These are phyloP conservation scores for Sula dactylatra DNA, from an alignment of 2,113 vertebrate genomes.

Conservation along the genomic window DNA sequence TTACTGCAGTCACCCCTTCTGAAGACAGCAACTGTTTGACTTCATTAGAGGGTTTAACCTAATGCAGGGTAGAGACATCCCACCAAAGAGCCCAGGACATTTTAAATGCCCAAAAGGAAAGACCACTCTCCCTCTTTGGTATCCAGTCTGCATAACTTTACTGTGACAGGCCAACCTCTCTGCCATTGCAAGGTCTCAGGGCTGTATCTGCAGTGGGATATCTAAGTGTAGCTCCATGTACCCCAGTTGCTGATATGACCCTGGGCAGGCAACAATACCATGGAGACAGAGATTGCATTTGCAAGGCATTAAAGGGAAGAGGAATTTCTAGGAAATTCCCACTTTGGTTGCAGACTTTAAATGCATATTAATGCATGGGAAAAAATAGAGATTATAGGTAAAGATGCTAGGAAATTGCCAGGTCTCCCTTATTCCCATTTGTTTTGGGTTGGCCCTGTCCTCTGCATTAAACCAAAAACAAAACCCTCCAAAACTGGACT, in stretches of 20 bases:
- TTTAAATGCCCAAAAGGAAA: background rate
- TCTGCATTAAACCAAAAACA: background rate
- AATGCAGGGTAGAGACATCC: background rate
- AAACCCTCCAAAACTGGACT: background rate
- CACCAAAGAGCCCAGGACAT: background rate
- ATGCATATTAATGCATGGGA: background rate
- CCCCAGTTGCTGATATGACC: background rate
- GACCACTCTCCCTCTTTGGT: background rate
- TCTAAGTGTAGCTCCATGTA: background rate
- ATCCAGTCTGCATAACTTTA: fast-evolving
- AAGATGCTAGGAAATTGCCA: background rate
- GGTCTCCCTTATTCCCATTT: background rate
- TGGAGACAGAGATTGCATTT: background rate
- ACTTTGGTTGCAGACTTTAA: background rate
- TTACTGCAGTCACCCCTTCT: background rate
- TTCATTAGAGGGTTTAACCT: background rate
- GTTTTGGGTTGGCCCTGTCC: background rate
- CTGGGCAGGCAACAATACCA: background rate
- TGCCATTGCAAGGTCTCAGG: background rate
- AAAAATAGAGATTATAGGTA: background rate
- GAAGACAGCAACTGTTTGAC: background rate
- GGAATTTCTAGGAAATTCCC: background rate
- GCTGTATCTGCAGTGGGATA: background rate
- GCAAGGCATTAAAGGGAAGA: background rate
- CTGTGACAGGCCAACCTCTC: background rate